Percentiles rank a stretch among this genome's conserved stretches.
Evolutionary conservation across 2,888 invertebrate genomes (phyloP).

Genomic region (Amphiduros pacificus): DNA sequence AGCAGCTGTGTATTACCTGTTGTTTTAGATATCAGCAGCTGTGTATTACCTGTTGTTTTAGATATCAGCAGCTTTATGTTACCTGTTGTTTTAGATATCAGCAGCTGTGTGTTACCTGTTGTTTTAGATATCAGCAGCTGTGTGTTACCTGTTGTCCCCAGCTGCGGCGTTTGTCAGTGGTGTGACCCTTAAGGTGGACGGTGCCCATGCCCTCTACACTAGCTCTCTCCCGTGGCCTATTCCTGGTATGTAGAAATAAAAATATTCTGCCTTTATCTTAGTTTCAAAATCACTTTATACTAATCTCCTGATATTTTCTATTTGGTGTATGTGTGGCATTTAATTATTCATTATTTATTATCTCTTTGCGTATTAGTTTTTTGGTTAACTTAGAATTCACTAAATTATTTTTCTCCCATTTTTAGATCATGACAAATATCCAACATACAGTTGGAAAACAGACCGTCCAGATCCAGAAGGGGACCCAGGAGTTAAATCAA

Average conservation of each 20-base stretch:
- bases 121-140: slow-evolving; percentile 58
- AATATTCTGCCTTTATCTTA: too few relatives aligned
- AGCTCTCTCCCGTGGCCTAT: slow-evolving; percentile 34
- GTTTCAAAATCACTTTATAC: too few relatives aligned
- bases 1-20: too few relatives aligned
- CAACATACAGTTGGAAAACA: background rate
- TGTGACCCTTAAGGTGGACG: slow-evolving; percentile 61
- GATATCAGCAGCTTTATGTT: too few relatives aligned
- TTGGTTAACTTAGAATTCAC: background rate
- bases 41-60: too few relatives aligned
- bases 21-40: too few relatives aligned
- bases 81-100: too few relatives aligned
- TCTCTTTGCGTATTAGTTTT: background rate
- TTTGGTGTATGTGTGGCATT: background rate
- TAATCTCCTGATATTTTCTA: too few relatives aligned
- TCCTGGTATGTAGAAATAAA: slow-evolving; percentile 35
- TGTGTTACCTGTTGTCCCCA: slow-evolving; percentile 62
- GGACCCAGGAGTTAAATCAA: too few relatives aligned
- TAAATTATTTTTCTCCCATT: background rate
- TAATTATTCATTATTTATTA: background rate
- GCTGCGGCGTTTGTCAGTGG: slow-evolving; percentile 62
- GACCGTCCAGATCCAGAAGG: too few relatives aligned
- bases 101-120: too few relatives aligned
- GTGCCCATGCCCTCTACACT: slow-evolving; percentile 57
- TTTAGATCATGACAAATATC: background rate